Evolutionary conservation across 2,797 vertebrate species (phyloP).

Genomic region (Nothura maculosa): DNA sequence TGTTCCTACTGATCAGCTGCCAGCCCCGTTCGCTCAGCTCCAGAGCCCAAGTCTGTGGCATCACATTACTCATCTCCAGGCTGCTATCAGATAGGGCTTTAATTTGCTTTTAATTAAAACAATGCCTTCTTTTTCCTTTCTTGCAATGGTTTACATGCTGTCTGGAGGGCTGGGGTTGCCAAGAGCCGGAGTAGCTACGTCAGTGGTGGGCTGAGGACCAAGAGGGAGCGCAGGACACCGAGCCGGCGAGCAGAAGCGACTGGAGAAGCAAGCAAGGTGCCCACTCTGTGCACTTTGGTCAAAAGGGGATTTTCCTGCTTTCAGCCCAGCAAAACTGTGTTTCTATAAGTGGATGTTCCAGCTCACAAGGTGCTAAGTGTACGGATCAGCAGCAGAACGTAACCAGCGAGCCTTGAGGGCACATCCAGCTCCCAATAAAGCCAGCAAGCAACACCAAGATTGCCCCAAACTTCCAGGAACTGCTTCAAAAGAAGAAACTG

Average conservation of each 20-base stretch:
- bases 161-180: not conserved
- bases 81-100: not conserved
- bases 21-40: not conserved
- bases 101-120: not conserved
- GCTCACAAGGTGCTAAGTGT: conserved; percentile 61
- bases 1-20: not conserved
- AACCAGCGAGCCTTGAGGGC: not conserved
- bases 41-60: not conserved
- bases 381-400: conserved; percentile 24
- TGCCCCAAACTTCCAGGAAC: conserved; percentile 1
- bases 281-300: not conserved
- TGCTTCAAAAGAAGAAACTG: not conserved
- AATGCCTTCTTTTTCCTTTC: not conserved
- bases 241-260: not conserved
- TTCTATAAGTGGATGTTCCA: conserved; percentile 28
- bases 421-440: conserved; percentile 45
- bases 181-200: not conserved
- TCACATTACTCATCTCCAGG: not conserved
- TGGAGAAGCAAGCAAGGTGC: not conserved
- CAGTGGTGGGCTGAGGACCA: not conserved
- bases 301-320: conserved; percentile 34
- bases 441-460: not conserved
- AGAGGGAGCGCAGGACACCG: not conserved
- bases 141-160: not conserved
- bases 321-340: not conserved